Evolutionary conservation across 1,140 invertebrate genomes (phyloP).

Genomic region (Habropoda laboriosa): DNA sequence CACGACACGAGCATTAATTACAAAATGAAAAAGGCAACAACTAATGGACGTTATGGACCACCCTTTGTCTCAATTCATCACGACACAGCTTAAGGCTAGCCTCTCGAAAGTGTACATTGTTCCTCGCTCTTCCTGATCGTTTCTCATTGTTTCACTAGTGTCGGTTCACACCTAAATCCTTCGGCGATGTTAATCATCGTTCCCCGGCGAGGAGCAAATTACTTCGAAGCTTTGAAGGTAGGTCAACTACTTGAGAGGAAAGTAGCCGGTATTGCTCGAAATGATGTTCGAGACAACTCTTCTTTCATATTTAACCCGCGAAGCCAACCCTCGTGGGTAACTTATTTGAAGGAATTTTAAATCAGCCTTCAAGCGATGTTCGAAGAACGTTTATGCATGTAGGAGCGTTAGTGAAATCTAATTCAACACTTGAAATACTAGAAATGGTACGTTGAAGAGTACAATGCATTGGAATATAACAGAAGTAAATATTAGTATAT

Average conservation of each 20-base stretch:
- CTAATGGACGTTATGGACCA: conserved; percentile 17
- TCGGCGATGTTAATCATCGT: conserved; percentile 34
- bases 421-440: too few species aligned
- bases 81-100: conserved; percentile 20
- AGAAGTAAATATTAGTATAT: too few species aligned
- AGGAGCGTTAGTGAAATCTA: too few species aligned
- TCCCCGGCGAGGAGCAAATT: conserved; percentile 20
- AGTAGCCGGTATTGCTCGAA: too few species aligned
- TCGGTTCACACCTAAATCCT: conserved; percentile 44
- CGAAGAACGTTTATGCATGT: too few species aligned
- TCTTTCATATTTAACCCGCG: too few species aligned
- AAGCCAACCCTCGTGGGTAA: too few species aligned
- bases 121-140: conserved; percentile 20
- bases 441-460: too few species aligned
- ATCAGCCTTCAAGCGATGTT: too few species aligned
- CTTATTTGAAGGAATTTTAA: too few species aligned
- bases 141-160: conserved; percentile 24
- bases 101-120: conserved; percentile 34
- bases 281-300: too few species aligned
- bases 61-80: conserved; percentile 27
- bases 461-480: too few species aligned
- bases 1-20: conserved; percentile 33
- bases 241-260: not conserved
- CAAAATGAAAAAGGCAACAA: not conserved
- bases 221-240: not conserved